Percentiles rank a stretch among this genome's conserved stretches.
These are phyloP conservation scores for Ectobius pallidus DNA, from an alignment of 2,888 invertebrate genomes.

Conservation along the genomic window DNA sequence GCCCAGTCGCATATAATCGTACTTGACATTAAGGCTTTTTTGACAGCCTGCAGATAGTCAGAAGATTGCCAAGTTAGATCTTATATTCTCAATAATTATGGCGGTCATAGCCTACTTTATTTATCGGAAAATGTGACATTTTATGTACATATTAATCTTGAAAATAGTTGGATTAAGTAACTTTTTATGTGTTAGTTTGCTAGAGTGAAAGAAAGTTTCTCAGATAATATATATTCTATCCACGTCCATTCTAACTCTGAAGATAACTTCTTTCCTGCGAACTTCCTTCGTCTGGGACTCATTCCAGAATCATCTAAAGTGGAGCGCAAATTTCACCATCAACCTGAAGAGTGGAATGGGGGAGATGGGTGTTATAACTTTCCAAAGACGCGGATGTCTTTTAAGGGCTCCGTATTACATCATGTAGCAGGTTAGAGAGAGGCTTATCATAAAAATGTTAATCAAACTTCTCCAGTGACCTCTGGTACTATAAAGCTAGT, in stretches of 20 bases:
- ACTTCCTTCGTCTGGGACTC: neutral
- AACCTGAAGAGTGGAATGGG: neutral
- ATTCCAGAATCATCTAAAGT: neutral
- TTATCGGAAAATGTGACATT: too few relatives aligned
- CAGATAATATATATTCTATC: constrained; percentile 13
- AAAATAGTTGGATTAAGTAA: constrained; percentile 4
- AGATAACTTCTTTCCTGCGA: constrained; percentile 4
- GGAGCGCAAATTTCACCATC: neutral
- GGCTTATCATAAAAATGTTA: constrained; percentile 4
- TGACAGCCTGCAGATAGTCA: too few relatives aligned
- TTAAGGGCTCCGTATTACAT: constrained; percentile 3
- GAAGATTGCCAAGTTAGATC: too few relatives aligned
- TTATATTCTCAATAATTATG: too few relatives aligned
- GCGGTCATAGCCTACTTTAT: too few relatives aligned
- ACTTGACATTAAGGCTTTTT: too few relatives aligned
- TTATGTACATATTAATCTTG: too few relatives aligned
- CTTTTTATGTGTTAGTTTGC: neutral
- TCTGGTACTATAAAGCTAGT: neutral
- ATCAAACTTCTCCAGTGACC: neutral
- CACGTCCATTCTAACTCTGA: constrained; percentile 1
- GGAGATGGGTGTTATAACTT: neutral
- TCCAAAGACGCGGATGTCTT: neutral
- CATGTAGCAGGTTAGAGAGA: neutral
- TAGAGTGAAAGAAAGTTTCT: neutral
- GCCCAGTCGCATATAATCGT: too few relatives aligned